Conservation (phyloP, 2,888 invertebrate species). For the Sepiola atlantica region DNA sequence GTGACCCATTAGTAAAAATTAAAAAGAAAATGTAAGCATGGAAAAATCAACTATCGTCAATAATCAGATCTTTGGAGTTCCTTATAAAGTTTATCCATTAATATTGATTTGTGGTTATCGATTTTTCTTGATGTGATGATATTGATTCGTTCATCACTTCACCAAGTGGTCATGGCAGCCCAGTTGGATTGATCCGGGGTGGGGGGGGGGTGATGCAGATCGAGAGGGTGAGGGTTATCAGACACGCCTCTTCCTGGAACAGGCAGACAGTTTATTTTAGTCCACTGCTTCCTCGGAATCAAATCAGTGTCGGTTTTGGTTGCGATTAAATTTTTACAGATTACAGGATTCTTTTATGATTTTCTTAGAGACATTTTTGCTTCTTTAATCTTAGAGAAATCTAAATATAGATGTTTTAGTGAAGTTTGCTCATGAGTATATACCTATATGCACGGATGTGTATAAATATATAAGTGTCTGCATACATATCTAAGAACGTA, state of each 20-base stretch:
- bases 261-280: neutral
- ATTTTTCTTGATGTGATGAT: slow-evolving; percentile 32
- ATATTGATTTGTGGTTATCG: neutral
- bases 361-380: neutral
- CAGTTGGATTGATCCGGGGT: neutral
- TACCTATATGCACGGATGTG: too few relatives aligned
- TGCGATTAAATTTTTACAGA: neutral
- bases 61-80: neutral
- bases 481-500: neutral
- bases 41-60: neutral
- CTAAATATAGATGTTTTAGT: neutral
- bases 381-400: neutral
- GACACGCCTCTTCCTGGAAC: neutral
- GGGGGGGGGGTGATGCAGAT: neutral
- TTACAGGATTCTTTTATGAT: neutral
- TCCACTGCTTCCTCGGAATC: neutral
- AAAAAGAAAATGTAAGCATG: too few relatives aligned
- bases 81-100: neutral
- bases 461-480: too few relatives aligned
- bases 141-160: slow-evolving; percentile 21
- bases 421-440: too few relatives aligned
- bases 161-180: slow-evolving; percentile 18
- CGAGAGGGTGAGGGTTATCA: neutral
- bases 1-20: too few relatives aligned
- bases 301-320: neutral